Percentiles rank a stretch among this genome's conserved stretches.
phyloP scores from a whole-genome alignment of 1,140 invertebrate genomes.

The Ridgeia piscesae region DNA sequence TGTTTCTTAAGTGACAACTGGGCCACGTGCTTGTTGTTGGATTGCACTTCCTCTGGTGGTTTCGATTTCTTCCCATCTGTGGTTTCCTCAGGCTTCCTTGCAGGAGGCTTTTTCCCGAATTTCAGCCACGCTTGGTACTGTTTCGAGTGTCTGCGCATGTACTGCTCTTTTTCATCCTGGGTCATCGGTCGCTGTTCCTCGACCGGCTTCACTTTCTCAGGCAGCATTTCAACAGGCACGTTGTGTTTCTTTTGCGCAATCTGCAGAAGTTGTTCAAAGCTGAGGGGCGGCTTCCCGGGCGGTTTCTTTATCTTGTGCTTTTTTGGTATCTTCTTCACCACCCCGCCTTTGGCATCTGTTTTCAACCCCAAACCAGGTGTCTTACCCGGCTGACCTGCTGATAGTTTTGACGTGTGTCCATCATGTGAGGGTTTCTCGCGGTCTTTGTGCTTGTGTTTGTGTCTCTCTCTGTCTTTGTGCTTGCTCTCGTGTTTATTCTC shows the following conservation, averaged over 20 bases:
- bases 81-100: not conserved
- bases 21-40: not conserved
- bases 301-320: not conserved
- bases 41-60: not conserved
- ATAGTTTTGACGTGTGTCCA: not conserved
- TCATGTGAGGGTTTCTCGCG: not conserved
- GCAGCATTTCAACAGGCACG: not conserved
- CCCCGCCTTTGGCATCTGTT: not conserved
- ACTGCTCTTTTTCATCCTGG: slow-evolving; percentile 33
- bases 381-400: not conserved
- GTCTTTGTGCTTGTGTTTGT: not conserved
- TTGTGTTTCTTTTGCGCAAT: slow-evolving; percentile 21
- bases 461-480: not conserved
- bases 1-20: not conserved
- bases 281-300: not conserved
- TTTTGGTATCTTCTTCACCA: slow-evolving; percentile 4
- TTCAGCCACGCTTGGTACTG: slow-evolving; percentile 33
- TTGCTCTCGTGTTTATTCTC: not conserved
- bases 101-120: slow-evolving; percentile 12
- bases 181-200: slow-evolving; percentile 27
- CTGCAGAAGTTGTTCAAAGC: slow-evolving; percentile 14
- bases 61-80: not conserved
- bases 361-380: not conserved
- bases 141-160: slow-evolving; percentile 22
- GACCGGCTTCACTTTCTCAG: not conserved